Base-by-base conservation (phyloP, 1,140 invertebrate genomes). In the Brachionus rotundiformis region DNA sequence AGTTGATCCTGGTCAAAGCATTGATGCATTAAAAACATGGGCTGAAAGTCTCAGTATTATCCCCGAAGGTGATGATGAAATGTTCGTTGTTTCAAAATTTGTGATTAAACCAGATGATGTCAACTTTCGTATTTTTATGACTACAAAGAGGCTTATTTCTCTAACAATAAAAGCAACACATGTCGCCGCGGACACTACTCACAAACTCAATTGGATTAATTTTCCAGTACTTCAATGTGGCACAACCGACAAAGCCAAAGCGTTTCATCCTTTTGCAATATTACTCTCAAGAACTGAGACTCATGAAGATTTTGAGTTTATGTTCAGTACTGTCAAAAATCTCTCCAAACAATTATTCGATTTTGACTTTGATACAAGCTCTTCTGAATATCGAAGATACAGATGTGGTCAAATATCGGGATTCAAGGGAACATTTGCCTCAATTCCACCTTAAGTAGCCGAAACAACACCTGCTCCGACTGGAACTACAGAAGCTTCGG, bases 391-490 rank as follows among this genome's bases (percentile, higher is more conserved):
- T 16, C 10, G 68, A 29, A 29, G 68, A 25, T 73, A 73, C 23
- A 25, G 36, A 73, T 73, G 68, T 25, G 68, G 68, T 73, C 11
- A 27, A 16, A 44, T 73, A 1, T 73, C 68, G 3, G 68, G 68
- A 44, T 27, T 19, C 23, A 73, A 73, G 13, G 68, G 68, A 41
- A 73, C 68, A 6, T 19, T 11, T 41, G 68, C 25, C 10, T 73
- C 68, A 7, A 25, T 73, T 13, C 68, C 68, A 8, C 36, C 36
- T 19, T 41, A 5, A 23, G 68, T 44, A 1, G 25, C 68, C 25
- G 39, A 41, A 44, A 41, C 61, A 11, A 31, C 31, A 23, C 19
- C 61, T n/a, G 61, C 16, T 31, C 25, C 61, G 8, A 16, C 7
- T 65, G 31, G 27, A 13, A n/a, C 61, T 65, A 65, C 27, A n/a